Evolutionary conservation across 2,797 vertebrate species (phyloP).

Genomic region (Cichlasoma orientale): DNA sequence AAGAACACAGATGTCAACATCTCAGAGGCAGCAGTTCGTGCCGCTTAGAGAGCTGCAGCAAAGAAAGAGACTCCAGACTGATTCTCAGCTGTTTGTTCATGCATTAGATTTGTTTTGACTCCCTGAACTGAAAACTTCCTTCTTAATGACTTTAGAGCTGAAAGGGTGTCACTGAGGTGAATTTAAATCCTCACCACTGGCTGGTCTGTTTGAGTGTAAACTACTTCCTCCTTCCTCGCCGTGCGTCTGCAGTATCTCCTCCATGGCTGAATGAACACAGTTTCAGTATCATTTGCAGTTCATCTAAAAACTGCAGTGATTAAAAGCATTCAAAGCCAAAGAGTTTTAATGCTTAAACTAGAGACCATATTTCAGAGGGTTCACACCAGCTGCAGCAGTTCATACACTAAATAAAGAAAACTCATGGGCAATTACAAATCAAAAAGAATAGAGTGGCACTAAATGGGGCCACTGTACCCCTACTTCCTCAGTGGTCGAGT

Average conservation of each 20-base stretch:
- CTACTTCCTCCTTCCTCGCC: slow-evolving; percentile 46
- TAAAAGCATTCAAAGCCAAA: not conserved
- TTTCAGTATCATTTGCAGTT: not conserved
- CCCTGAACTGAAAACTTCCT: slow-evolving; percentile 38
- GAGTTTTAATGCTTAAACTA: not conserved
- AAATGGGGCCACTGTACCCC: not conserved
- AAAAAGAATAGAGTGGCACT: not conserved
- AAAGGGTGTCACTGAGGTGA: slow-evolving; percentile 12
- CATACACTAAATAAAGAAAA: not conserved
- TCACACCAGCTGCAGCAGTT: not conserved
- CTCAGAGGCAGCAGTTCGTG: slow-evolving; percentile 3
- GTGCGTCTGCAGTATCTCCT: not conserved
- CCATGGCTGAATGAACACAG: not conserved
- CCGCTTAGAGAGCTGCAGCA: not conserved
- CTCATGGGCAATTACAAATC: not conserved
- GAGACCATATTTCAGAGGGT: not conserved
- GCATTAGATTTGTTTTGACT: slow-evolving; percentile 34
- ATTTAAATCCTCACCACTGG: not conserved
- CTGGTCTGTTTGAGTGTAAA: slow-evolving; percentile 5
- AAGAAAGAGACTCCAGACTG: not conserved
- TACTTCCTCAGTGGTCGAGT: not conserved
- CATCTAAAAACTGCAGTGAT: not conserved
- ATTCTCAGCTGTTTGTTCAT: not conserved
- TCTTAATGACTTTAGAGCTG: not conserved
- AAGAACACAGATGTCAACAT: slow-evolving; percentile 55